Percentiles rank a stretch among this genome's conserved stretches.
Conservation (phyloP, 2,797 vertebrate species). For the Argyrosomus regius region DNA sequence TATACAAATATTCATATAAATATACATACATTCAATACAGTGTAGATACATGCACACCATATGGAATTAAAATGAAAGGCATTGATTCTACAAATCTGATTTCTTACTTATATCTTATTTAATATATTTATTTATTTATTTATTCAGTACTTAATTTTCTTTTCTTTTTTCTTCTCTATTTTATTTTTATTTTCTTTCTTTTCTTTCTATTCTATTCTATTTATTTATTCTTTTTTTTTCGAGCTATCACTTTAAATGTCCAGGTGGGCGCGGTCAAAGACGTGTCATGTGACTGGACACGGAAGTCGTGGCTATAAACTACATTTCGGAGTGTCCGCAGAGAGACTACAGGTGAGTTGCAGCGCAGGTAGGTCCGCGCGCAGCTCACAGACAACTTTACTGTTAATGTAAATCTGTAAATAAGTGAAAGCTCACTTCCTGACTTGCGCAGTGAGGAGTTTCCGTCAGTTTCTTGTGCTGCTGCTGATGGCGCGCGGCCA, state of each 20-base stretch:
- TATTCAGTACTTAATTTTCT: no score
- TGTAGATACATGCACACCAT: no score
- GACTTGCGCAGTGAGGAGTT: no score
- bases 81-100: no score
- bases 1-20: no score
- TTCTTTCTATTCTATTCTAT: not conserved
- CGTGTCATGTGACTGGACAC: conserved; percentile 29
- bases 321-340: no score
- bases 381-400: fast-evolving
- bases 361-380: not conserved
- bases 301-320: conserved; percentile 28
- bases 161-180: no score
- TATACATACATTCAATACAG: no score
- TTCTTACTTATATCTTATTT: no score
- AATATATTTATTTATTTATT: no score
- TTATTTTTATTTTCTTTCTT: not conserved
- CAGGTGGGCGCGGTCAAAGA: not conserved
- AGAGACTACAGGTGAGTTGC: not conserved
- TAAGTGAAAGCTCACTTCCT: fast-evolving
- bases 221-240: not conserved
- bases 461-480: no score
- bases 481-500: not conserved
- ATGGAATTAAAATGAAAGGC: no score
- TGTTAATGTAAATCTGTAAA: not conserved
- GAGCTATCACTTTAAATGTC: conserved; percentile 14